Conservation (phyloP, 2,888 invertebrate species). For the Boloria selene region DNA sequence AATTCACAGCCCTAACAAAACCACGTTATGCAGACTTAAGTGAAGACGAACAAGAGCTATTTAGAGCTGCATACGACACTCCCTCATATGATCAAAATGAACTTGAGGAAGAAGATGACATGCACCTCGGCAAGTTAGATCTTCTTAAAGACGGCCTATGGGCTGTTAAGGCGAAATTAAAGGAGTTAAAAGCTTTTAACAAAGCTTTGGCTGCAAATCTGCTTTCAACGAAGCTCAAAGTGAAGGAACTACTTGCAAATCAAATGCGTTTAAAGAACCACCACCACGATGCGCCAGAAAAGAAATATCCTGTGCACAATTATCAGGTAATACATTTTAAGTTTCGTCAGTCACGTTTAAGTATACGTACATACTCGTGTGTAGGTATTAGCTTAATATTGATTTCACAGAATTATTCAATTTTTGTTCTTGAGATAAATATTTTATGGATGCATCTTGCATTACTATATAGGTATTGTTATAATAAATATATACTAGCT, state of each 20-base stretch:
- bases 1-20: slow-evolving; percentile 52
- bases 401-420: too few relatives aligned
- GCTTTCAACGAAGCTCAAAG: slow-evolving; percentile 63
- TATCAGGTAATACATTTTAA: slow-evolving; percentile 53
- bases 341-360: too few relatives aligned
- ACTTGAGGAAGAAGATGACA: slow-evolving; percentile 55
- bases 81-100: slow-evolving; percentile 63
- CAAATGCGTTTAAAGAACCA: slow-evolving; percentile 54
- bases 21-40: slow-evolving; percentile 64
- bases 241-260: slow-evolving; percentile 63
- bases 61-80: slow-evolving; percentile 68
- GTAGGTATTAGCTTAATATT: too few relatives aligned
- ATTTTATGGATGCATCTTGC: too few relatives aligned
- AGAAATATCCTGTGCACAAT: slow-evolving; percentile 58
- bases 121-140: slow-evolving; percentile 62
- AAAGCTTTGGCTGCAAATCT: slow-evolving; percentile 70
- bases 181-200: slow-evolving; percentile 68
- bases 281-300: slow-evolving; percentile 53
- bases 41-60: slow-evolving; percentile 68
- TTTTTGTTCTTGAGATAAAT: too few relatives aligned
- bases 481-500: too few relatives aligned
- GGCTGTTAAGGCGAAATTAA: slow-evolving; percentile 69
- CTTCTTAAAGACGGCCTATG: slow-evolving; percentile 70
- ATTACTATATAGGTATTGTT: too few relatives aligned
- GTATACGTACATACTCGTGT: not conserved